phyloP scores from a whole-genome alignment of 1,140 invertebrate genomes.

The Drosophila serrata region DNA sequence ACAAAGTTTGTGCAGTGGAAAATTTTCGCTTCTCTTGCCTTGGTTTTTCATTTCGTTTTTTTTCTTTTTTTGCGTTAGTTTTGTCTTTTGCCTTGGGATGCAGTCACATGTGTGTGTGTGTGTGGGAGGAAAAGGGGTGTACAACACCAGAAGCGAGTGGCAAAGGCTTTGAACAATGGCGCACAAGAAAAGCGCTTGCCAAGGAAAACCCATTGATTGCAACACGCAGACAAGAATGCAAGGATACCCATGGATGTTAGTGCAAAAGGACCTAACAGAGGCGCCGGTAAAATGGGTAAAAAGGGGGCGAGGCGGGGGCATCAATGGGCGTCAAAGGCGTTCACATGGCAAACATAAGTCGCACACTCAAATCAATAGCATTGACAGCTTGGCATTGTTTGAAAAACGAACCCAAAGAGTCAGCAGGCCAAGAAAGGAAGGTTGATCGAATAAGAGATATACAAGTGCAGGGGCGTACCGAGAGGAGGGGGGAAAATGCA shows the following conservation, averaged over 20 bases:
- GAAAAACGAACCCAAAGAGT: slow-evolving; percentile 44
- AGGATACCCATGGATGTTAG: slow-evolving; percentile 24
- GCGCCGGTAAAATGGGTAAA: slow-evolving; percentile 1
- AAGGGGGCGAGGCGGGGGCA: too few relatives aligned
- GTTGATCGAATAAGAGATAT: slow-evolving; percentile 41
- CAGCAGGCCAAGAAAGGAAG: slow-evolving; percentile 29
- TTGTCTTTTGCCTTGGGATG: slow-evolving; percentile 42
- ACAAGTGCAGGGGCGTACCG: slow-evolving; percentile 1
- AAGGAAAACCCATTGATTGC: slow-evolving; percentile 69
- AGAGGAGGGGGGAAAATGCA: neutral
- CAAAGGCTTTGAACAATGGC: slow-evolving; percentile 22
- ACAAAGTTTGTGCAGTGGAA: slow-evolving; percentile 64
- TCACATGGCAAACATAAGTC: slow-evolving; percentile 80
- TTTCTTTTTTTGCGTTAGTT: slow-evolving; percentile 36
- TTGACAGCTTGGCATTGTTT: slow-evolving; percentile 73
- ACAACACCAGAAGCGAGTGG: slow-evolving; percentile 5
- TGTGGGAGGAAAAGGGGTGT: neutral
- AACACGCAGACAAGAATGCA: slow-evolving; percentile 39
- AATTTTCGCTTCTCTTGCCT: slow-evolving; percentile 27
- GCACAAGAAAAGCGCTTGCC: slow-evolving; percentile 30
- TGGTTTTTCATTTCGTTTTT: slow-evolving; percentile 7
- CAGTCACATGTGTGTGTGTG: slow-evolving; percentile 28
- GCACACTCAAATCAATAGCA: slow-evolving; percentile 79
- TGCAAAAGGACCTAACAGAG: neutral
- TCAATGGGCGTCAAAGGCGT: slow-evolving; percentile 54